phyloP scores from a whole-genome alignment of 1,140 invertebrate genomes.

The Plectus sambesii region DNA sequence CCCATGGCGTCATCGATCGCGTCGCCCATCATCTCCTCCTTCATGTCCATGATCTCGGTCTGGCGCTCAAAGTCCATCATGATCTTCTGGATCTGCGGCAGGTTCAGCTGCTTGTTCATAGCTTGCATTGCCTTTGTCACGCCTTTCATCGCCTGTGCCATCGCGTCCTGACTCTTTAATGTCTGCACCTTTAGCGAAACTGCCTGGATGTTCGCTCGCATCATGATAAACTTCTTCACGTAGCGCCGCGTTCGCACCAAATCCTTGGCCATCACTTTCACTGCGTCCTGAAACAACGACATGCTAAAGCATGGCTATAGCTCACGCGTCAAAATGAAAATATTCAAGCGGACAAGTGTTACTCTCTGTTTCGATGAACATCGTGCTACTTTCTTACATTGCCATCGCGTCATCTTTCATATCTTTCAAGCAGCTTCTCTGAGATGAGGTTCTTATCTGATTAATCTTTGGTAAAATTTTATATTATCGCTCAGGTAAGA shows the following conservation, averaged over 20 bases:
- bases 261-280: conserved; percentile 99
- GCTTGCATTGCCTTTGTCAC: conserved; percentile 95
- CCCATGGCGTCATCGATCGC: conserved; percentile 99
- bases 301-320: neutral
- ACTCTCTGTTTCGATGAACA: neutral
- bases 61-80: conserved; percentile 99
- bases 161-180: conserved; percentile 91
- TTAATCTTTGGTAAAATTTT: no score
- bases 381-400: no score
- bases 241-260: conserved; percentile 85
- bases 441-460: no score
- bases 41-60: conserved; percentile 99
- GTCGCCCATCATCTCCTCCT: conserved; percentile 99
- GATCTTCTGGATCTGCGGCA: conserved; percentile 98
- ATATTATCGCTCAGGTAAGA: no score
- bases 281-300: conserved; percentile 67
- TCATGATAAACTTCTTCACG: conserved; percentile 96
- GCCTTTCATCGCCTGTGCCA: conserved; percentile 98
- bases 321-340: neutral
- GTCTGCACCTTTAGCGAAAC: conserved; percentile 97
- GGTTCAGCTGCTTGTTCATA: conserved; percentile 90
- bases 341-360: neutral
- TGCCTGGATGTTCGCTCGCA: conserved; percentile 99
- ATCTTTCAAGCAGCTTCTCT: no score
- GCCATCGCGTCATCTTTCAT: no score